Evolutionary conservation across 2,113 vertebrate genomes (phyloP), one percentile per base, ranked within the genome.

Genomic region (Eurystomus gularis): DNA sequence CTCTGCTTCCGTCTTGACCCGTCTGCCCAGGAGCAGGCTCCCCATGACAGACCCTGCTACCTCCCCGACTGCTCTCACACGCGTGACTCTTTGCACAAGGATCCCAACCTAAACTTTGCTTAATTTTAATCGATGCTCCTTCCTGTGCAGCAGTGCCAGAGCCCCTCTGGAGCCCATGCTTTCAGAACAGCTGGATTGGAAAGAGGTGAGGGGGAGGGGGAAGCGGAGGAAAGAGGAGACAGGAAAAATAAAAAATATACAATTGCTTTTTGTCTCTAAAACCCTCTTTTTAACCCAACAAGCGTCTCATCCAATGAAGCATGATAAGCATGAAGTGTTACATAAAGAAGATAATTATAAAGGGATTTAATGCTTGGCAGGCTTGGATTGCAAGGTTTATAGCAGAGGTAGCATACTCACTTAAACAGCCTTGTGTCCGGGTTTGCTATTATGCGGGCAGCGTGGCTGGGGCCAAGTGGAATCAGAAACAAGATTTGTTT

Each of bases 271-370:
- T 94, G 86, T 96, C 77, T 97, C 89, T 94, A 95, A 97, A 95
- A 2, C 89, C 90, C 82, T 96, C 82, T 96, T 96, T 96, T 97
- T 95, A 97, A 96, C 94, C 87, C 96, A 94, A 97, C 11, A 13
- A 97, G 93, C 17, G 2, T 94, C 96, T 97, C 88, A 81, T 46
- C 89, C 95, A 95, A 72, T 81, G 95, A 97, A 97, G 94, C 95
- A 96, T 79, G 95, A 96, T 93, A 48, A 94, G 95, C 97, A 97
- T 96, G 92, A 97, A 97, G 97, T 96, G 95, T 96, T 97, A 85
- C 73, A 97, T 95, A 97, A 97, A 97, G 96, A 96, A 97, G 96
- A 97, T 97, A 97, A 97, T 97, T 97, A 97, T 97, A 97, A 97
- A 96, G 93, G 97, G 97, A 97, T 97, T 97, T 97, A 97, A 97